Evolutionary conservation across 2,113 vertebrate species (phyloP).

Genomic region (Hirundichthys speculiger): DNA sequence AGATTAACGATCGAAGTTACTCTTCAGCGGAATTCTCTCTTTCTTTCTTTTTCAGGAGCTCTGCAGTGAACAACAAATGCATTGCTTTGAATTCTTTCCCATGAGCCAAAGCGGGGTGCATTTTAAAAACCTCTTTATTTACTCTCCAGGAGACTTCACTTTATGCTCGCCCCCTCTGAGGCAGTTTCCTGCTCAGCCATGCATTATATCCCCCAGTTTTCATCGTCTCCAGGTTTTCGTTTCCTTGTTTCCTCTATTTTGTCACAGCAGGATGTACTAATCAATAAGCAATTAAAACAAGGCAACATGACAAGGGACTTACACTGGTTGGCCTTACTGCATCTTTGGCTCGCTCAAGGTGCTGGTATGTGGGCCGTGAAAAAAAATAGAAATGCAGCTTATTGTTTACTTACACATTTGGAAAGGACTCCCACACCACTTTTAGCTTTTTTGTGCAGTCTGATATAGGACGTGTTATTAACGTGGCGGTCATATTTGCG

Average conservation of each 20-base stretch:
- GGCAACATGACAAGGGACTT: conserved; percentile 39
- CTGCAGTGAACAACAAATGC: background rate
- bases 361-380: background rate
- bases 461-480: conserved; percentile 20
- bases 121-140: conserved; percentile 36
- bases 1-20: background rate
- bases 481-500: conserved; percentile 17
- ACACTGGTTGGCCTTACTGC: conserved; percentile 22
- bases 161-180: conserved; percentile 36
- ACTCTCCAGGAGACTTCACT: conserved; percentile 52
- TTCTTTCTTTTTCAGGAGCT: background rate
- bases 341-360: conserved; percentile 6
- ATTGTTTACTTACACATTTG: background rate
- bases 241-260: conserved; percentile 52
- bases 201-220: conserved; percentile 42
- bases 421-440: too few species aligned
- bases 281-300: conserved; percentile 78
- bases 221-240: conserved; percentile 55
- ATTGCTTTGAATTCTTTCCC: conserved; percentile 1
- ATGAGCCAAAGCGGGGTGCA: background rate
- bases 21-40: conserved; percentile 1
- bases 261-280: conserved; percentile 58
- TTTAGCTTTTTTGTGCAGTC: conserved; percentile 2
- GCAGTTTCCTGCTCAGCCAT: conserved; percentile 41
- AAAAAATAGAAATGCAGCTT: conserved; percentile 14